Evolutionary conservation across 2,797 vertebrate species (phyloP), one percentile per base, ranked within the genome.

Genomic region (Xerus rutilus): DNA sequence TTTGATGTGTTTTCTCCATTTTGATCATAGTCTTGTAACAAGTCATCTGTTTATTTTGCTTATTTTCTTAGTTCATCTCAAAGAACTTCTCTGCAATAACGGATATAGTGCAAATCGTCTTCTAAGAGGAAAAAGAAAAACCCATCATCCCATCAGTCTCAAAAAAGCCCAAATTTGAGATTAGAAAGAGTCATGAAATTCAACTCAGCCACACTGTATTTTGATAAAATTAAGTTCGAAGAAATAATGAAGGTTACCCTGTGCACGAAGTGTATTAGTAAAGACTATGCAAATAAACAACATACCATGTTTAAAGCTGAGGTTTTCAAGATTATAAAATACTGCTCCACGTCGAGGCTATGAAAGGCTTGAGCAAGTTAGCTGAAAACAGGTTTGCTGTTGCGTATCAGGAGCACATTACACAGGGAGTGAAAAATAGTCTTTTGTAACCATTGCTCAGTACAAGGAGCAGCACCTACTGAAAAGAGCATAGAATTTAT

Each of bases 401-500:
- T 57, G 47, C 8, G 2, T 28, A 67, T 69, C 86, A 84, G 47
- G 47, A 86, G 25, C 49, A 32, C 20, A 85, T 69, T 52, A 79
- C 81, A 76, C 2, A 17, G 32, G 6, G 39, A 43, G 57, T 76
- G 86, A 95, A 96, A 90, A 87, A 81, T 10, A 54, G 83, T 57
- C 77, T 88, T 74, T 35, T 30, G 81, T 76, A 89, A 94, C 89
- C 81, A 90, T 69, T 86, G 91, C 95, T 97, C 84, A 94, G 79
- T 35, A 94, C 76, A 67, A 52, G 52, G 57, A 91, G 59, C 84
- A 83, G 79, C 59, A 94, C 95, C 96, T 97, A 96, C 97, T 97
- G 88, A 97, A 97, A 97, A 84, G 88, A 89, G 59, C 35, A 47
- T 2, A 89, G 96, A 94, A 94, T 97, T 96, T 95, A 97, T 89